Conservation (phyloP, 2,113 vertebrate genomes). For the Parus major region DNA sequence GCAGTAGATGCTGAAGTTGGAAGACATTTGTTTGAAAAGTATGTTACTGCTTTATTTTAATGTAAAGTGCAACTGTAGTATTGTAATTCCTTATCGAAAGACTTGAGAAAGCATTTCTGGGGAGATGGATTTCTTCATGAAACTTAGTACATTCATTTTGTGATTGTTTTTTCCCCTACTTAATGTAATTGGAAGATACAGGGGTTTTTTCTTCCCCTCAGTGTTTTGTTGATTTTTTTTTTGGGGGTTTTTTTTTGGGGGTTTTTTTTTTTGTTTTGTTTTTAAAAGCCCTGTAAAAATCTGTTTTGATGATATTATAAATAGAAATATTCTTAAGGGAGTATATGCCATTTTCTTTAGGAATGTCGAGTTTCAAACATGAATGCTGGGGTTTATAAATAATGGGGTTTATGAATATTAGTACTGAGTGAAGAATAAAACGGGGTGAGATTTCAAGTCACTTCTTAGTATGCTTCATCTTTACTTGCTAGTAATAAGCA, state of each 20-base stretch:
- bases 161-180: neutral
- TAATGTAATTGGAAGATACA: neutral
- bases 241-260: no score
- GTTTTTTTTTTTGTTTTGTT: no score
- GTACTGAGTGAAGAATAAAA: neutral
- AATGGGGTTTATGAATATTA: neutral
- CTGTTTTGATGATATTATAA: neutral
- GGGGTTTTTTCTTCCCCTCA: fast-evolving
- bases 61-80: neutral
- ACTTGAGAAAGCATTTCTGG: neutral
- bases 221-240: neutral
- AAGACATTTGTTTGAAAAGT: slow-evolving; percentile 92
- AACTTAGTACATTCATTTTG: neutral
- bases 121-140: neutral
- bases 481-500: neutral
- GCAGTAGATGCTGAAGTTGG: slow-evolving; percentile 94
- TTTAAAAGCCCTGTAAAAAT: neutral
- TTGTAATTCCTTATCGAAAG: neutral
- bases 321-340: neutral
- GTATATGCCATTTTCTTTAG: neutral
- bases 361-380: neutral
- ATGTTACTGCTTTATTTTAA: slow-evolving; percentile 46
- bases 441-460: neutral
- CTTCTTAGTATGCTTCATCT: neutral
- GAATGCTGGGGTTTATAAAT: neutral